Evolutionary conservation across 2,797 vertebrate genomes (phyloP).

Genomic region (Sitta carolinensis): DNA sequence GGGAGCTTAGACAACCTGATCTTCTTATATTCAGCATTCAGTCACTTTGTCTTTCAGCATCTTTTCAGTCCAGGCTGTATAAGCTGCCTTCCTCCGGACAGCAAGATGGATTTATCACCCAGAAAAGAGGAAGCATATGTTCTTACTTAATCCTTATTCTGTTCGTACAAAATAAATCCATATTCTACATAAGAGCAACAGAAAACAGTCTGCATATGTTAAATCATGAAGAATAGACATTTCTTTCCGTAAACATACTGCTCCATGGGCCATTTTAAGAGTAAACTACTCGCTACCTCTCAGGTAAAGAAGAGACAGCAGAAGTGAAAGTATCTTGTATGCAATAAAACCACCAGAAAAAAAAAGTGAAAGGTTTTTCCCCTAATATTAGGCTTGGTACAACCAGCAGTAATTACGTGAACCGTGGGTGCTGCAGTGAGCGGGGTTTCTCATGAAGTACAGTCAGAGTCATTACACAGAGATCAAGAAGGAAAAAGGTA

Average conservation of each 20-base stretch:
- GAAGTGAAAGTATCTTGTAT: not conserved
- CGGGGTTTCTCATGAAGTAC: slow-evolving; percentile 13
- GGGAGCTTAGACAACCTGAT: slow-evolving; percentile 43
- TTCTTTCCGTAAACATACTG: not conserved
- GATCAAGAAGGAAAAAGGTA: not conserved
- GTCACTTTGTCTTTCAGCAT: slow-evolving; percentile 27
- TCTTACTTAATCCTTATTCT: slow-evolving; percentile 46
- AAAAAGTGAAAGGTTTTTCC: not conserved
- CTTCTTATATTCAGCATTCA: slow-evolving; percentile 21
- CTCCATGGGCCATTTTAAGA: not conserved
- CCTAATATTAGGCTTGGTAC: not conserved
- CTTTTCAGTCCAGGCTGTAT: slow-evolving; percentile 16
- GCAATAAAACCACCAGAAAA: not conserved
- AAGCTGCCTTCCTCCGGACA: slow-evolving; percentile 26
- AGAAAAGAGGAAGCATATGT: slow-evolving; percentile 4
- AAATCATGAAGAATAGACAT: not conserved
- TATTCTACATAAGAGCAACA: not conserved
- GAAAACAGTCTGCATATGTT: not conserved
- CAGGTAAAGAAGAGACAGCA: not conserved
- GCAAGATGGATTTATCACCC: slow-evolving; percentile 35
- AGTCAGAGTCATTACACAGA: not conserved
- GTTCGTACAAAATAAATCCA: not conserved
- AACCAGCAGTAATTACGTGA: not conserved
- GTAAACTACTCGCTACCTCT: not conserved
- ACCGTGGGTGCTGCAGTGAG: not conserved